Conservation (phyloP, 2,888 invertebrate genomes). For the Morpho deidamia region DNA sequence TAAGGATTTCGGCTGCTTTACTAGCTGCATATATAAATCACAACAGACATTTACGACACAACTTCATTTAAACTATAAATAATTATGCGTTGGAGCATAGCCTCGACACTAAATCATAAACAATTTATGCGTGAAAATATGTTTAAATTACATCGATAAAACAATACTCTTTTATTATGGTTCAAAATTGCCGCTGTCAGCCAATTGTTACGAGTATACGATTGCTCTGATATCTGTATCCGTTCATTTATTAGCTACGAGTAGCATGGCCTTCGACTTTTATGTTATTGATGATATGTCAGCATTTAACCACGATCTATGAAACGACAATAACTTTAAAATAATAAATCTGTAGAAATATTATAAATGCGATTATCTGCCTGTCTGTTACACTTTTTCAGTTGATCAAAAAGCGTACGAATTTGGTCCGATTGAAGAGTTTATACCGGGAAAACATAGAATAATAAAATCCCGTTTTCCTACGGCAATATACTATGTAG, state of each 20-base stretch:
- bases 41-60: conserved; percentile 50
- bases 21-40: conserved; percentile 50
- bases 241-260: not conserved
- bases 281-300: too few species aligned
- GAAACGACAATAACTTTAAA: too few species aligned
- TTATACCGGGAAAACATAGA: too few species aligned
- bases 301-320: too few species aligned
- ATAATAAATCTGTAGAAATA: too few species aligned
- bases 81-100: conserved; percentile 46
- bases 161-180: conserved; percentile 35
- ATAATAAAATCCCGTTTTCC: too few species aligned
- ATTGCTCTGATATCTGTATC: conserved; percentile 10
- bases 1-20: conserved; percentile 14
- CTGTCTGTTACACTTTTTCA: too few species aligned
- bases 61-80: conserved; percentile 63
- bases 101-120: conserved; percentile 48
- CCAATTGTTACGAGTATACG: conserved; percentile 7
- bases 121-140: conserved; percentile 49
- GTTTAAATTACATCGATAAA: conserved; percentile 39
- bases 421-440: too few species aligned
- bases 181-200: conserved; percentile 30
- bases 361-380: too few species aligned
- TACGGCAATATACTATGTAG: too few species aligned
- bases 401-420: too few species aligned
- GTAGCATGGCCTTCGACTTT: too few species aligned